These are phyloP conservation scores for Tamias sibiricus DNA, from an alignment of 2,113 vertebrate genomes.

Conservation along the genomic window DNA sequence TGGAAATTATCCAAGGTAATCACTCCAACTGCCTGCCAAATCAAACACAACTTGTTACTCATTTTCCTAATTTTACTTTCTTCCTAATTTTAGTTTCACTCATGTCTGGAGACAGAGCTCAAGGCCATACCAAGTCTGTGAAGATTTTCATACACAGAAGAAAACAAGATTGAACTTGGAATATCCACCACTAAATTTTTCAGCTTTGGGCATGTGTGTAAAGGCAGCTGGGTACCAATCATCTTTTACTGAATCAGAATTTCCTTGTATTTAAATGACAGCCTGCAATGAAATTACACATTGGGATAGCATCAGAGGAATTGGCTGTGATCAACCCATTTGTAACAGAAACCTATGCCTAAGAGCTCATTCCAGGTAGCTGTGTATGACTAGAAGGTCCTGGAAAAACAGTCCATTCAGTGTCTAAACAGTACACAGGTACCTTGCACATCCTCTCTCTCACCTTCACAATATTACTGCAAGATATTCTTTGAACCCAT, in stretches of 20 bases:
- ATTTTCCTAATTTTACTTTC: conserved; percentile 63
- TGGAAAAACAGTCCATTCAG: background rate
- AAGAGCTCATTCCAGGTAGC: background rate
- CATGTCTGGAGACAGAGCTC: conserved; percentile 14
- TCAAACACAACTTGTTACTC: conserved; percentile 53
- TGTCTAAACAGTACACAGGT: background rate
- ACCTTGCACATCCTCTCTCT: background rate
- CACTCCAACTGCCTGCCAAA: conserved; percentile 48
- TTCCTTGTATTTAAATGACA: background rate
- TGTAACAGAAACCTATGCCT: background rate
- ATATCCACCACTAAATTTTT: background rate
- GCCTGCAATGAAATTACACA: background rate
- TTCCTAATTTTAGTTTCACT: conserved; percentile 57
- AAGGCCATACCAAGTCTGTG: background rate
- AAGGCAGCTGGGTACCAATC: background rate
- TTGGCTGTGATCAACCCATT: background rate
- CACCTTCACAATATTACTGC: background rate
- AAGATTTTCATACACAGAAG: conserved; percentile 36
- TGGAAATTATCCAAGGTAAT: conserved; percentile 71
- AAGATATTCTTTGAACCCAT: background rate
- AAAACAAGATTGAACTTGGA: conserved; percentile 34
- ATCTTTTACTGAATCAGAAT: background rate
- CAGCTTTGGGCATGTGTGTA: background rate
- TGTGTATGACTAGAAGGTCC: background rate
- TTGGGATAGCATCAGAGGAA: background rate